A percentile compares a stretch with the other conserved stretches of the same genome.
Conservation (phyloP, 2,888 invertebrate species). For the Pachliopta kotzebuea region DNA sequence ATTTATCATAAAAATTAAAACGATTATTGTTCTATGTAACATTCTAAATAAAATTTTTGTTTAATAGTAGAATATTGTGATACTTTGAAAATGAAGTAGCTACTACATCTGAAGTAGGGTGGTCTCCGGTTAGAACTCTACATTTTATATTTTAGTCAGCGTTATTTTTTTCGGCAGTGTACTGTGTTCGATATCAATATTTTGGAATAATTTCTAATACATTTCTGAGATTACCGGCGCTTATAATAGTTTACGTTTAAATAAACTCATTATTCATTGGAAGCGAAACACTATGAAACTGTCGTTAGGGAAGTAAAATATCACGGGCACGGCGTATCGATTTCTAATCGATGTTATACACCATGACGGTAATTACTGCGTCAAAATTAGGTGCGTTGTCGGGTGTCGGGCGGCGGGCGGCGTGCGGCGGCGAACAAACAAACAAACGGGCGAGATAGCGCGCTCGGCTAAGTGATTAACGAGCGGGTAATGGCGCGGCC, state of each 20-base stretch:
- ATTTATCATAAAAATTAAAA: no score
- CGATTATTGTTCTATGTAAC: no score
- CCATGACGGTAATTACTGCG: constrained; percentile 38
- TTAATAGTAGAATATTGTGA: no score
- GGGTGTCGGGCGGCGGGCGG: no score
- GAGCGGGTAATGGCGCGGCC: constrained; percentile 45
- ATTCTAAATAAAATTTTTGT: no score
- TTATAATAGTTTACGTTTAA: not conserved
- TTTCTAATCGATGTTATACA: constrained; percentile 35
- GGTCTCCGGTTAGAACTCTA: no score
- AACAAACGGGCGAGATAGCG: constrained; percentile 38
- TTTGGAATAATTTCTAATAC: not conserved
- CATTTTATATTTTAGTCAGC: no score
- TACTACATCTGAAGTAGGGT: no score
- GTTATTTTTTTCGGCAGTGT: no score
- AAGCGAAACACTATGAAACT: constrained; percentile 14
- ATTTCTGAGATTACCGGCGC: not conserved
- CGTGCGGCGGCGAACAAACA: constrained; percentile 22
- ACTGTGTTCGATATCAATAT: no score
- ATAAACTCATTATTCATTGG: constrained; percentile 15
- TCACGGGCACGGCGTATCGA: constrained; percentile 33
- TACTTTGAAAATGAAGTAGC: no score
- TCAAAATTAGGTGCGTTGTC: constrained; percentile 37
- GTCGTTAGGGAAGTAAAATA: constrained; percentile 20
- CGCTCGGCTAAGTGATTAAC: constrained; percentile 53